A percentile compares a stretch with the other conserved stretches of the same genome.
phyloP scores from a whole-genome alignment of 2,888 invertebrate genomes.

The Scaeva pyrastri region DNA sequence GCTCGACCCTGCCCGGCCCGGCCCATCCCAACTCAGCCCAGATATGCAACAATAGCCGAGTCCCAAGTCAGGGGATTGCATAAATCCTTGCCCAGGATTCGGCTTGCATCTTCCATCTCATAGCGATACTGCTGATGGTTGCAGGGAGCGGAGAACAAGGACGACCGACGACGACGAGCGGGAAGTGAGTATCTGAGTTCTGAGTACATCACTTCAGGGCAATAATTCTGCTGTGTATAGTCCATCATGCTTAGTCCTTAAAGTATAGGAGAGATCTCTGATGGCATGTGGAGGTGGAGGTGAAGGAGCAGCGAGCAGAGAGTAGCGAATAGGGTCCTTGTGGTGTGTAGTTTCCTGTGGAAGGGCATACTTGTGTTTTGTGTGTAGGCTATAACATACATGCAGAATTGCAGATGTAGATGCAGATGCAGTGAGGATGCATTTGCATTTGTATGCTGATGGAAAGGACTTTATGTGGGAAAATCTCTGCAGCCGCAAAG shows the following conservation, averaged over 20 bases:
- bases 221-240: conserved; percentile 69
- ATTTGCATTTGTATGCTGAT: conserved; percentile 49
- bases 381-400: conserved; percentile 22
- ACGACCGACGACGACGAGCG: too few species aligned
- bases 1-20: background rate
- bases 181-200: too few species aligned
- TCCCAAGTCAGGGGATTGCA: conserved; percentile 49
- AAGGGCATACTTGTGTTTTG: background rate
- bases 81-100: conserved; percentile 64
- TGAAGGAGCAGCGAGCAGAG: too few species aligned
- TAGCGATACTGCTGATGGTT: conserved; percentile 22
- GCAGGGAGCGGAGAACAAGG: too few species aligned
- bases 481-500: conserved; percentile 54
- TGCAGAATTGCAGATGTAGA: conserved; percentile 18
- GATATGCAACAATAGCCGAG: conserved; percentile 63
- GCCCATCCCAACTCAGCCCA: background rate
- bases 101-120: conserved; percentile 55
- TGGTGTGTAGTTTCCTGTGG: conserved; percentile 30
- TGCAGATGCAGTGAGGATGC: conserved; percentile 18
- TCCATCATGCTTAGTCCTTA: conserved; percentile 66
- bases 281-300: background rate
- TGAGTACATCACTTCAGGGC: conserved; percentile 62
- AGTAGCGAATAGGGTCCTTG: conserved; percentile 26
- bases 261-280: conserved; percentile 12
- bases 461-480: conserved; percentile 26